These are phyloP conservation scores for Phortica magna DNA, from an alignment of 2,888 invertebrate genomes.

Conservation along the genomic window DNA sequence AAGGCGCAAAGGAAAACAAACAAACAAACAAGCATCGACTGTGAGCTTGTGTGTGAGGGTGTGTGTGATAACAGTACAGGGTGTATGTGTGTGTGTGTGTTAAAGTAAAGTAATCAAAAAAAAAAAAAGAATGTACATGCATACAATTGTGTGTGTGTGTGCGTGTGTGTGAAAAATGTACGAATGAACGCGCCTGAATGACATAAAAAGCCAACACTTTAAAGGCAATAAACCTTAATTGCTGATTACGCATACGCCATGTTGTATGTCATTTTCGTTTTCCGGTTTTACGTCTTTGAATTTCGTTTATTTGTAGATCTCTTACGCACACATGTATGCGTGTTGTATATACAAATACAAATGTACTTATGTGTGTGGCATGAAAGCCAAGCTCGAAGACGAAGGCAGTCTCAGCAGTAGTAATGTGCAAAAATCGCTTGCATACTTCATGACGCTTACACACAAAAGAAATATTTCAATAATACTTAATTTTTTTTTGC, in stretches of 20 bases:
- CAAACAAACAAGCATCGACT: conserved; percentile 4
- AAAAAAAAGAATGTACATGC: too few relatives aligned
- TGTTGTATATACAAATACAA: not conserved
- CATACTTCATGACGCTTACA: conserved; percentile 9
- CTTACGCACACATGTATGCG: not conserved
- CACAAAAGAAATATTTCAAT: conserved; percentile 26
- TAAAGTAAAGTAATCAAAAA: too few relatives aligned
- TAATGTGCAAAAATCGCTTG: not conserved
- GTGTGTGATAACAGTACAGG: too few relatives aligned
- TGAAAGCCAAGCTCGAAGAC: not conserved
- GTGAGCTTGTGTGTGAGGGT: too few relatives aligned
- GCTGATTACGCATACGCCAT: conserved; percentile 60
- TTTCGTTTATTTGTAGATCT: not conserved
- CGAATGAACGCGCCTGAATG: not conserved
- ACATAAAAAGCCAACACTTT: conserved; percentile 47
- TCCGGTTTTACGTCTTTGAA: not conserved
- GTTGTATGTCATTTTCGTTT: conserved; percentile 28
- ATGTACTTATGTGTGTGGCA: not conserved
- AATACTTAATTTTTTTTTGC: not conserved
- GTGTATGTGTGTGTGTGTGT: too few relatives aligned
- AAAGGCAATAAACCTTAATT: conserved; percentile 61
- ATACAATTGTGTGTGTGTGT: too few relatives aligned
- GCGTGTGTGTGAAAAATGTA: too few relatives aligned
- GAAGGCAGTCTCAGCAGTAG: not conserved
- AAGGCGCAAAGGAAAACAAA: not conserved